Evolutionary conservation across 92 coral and sea anemone genomes (phyloP).

Genomic region (Zoanthus solanderi): DNA sequence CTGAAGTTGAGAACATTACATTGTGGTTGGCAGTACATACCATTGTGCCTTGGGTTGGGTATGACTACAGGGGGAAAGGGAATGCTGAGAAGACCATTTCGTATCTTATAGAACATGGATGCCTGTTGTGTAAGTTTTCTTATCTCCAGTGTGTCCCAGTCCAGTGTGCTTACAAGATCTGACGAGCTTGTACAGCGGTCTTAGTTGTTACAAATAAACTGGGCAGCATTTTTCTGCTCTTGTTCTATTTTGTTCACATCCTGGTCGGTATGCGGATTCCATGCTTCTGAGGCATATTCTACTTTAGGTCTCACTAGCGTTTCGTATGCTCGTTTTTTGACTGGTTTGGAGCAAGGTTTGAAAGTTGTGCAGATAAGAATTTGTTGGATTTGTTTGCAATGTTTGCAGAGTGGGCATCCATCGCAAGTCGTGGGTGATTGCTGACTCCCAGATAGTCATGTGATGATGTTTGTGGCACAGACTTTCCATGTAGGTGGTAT

Average conservation of each 20-base stretch:
- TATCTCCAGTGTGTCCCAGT: not conserved
- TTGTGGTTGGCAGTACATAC: not conserved
- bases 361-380: slow-evolving; percentile 6
- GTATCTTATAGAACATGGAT: not conserved
- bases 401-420: slow-evolving; percentile 26
- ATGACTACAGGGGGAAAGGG: not conserved
- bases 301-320: slow-evolving; percentile 24
- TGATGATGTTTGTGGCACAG: slow-evolving; percentile 28
- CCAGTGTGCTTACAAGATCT: not conserved
- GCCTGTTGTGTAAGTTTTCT: not conserved
- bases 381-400: slow-evolving; percentile 31
- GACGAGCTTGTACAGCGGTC: not conserved
- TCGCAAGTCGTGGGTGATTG: slow-evolving; percentile 26
- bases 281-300: not conserved
- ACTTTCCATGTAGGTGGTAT: slow-evolving; percentile 28
- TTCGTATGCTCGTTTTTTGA: slow-evolving; percentile 17
- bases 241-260: slow-evolving; percentile 1
- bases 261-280: slow-evolving; percentile 11
- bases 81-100: not conserved
- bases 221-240: not conserved
- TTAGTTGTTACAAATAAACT: not conserved
- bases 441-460: slow-evolving; percentile 23
- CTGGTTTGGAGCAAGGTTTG: slow-evolving; percentile 32
- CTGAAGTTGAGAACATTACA: not conserved
- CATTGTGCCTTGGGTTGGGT: not conserved